Percentiles rank a stretch among this genome's conserved stretches.
Evolutionary conservation across 2,888 invertebrate genomes (phyloP).

Genomic region (Hedya salicella): DNA sequence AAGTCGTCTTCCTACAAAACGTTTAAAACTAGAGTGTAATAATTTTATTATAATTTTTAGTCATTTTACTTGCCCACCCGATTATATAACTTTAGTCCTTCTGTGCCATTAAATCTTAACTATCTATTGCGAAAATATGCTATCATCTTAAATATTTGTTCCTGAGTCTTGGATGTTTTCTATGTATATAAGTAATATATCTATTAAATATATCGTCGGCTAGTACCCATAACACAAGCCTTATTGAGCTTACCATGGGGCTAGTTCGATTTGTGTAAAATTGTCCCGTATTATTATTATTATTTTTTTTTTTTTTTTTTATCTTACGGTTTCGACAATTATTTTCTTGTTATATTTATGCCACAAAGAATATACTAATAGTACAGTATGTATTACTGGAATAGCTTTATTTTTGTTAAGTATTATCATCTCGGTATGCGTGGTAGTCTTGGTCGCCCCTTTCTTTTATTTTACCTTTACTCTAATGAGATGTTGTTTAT

Average conservation of each 20-base stretch:
- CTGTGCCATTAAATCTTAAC: constrained; percentile 65
- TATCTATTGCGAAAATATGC: constrained; percentile 10
- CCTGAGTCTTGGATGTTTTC: too few species aligned
- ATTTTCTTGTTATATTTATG: constrained; percentile 27
- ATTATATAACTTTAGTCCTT: constrained; percentile 53
- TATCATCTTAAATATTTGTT: too few species aligned
- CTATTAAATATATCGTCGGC: too few species aligned
- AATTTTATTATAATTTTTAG: constrained; percentile 50
- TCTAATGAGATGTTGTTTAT: constrained; percentile 60
- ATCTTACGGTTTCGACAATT: not conserved
- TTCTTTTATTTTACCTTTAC: constrained; percentile 45
- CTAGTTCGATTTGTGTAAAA: too few species aligned
- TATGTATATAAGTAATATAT: too few species aligned
- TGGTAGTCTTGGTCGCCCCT: constrained; percentile 37
- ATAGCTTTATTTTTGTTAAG: constrained; percentile 53
- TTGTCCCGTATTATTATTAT: too few species aligned
- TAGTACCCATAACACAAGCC: too few species aligned
- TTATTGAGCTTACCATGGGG: too few species aligned
- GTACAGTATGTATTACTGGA: constrained; percentile 42
- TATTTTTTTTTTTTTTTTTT: too few species aligned
- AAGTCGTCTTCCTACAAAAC: constrained; percentile 63
- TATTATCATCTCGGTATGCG: constrained; percentile 51
- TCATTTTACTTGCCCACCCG: constrained; percentile 67
- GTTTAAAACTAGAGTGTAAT: constrained; percentile 51
- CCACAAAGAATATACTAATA: constrained; percentile 40